A percentile compares a stretch with the other conserved stretches of the same genome.
Evolutionary conservation across 2,888 invertebrate genomes (phyloP).

Genomic region (Prosopocoilus inquinatus): DNA sequence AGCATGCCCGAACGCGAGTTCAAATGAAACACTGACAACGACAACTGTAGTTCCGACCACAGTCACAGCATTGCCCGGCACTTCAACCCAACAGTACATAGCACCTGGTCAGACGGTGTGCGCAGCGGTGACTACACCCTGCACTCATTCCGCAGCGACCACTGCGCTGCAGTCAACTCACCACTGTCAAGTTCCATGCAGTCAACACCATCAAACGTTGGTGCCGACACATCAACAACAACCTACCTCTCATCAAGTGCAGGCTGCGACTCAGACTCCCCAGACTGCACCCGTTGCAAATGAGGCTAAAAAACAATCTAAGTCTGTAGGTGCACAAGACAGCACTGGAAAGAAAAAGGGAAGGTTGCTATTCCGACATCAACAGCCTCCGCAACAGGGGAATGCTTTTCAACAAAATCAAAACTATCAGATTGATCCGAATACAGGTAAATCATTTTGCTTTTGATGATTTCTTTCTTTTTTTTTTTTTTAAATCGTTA

Average conservation of each 20-base stretch:
- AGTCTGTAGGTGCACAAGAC: conserved; percentile 32
- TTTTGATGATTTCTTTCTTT: conserved; percentile 4
- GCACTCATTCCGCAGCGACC: conserved; percentile 33
- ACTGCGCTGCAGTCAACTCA: conserved; percentile 32
- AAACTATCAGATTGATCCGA: conserved; percentile 54
- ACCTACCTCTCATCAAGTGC: conserved; percentile 53
- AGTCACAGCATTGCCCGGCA: conserved; percentile 33
- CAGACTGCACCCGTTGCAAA: conserved; percentile 45
- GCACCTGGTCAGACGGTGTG: conserved; percentile 33
- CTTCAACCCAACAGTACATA: conserved; percentile 35
- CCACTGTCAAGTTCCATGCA: conserved; percentile 41
- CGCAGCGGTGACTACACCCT: conserved; percentile 35
- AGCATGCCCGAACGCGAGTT: conserved; percentile 40
- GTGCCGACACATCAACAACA: conserved; percentile 34
- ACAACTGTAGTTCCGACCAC: conserved; percentile 39
- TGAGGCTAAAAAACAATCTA: conserved; percentile 38
- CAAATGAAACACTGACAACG: conserved; percentile 39
- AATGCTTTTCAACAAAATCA: conserved; percentile 50
- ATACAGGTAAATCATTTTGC: conserved; percentile 45
- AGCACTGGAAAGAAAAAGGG: conserved; percentile 47
- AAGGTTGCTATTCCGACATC: conserved; percentile 47
- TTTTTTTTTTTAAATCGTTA: conserved; percentile 4
- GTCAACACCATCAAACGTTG: conserved; percentile 39
- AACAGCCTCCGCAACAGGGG: conserved; percentile 47
- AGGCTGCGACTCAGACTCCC: conserved; percentile 64